A percentile compares a stretch with the other conserved stretches of the same genome.
These are phyloP conservation scores for Nibea coibor DNA, from an alignment of 2,113 vertebrate genomes.

Conservation along the genomic window DNA sequence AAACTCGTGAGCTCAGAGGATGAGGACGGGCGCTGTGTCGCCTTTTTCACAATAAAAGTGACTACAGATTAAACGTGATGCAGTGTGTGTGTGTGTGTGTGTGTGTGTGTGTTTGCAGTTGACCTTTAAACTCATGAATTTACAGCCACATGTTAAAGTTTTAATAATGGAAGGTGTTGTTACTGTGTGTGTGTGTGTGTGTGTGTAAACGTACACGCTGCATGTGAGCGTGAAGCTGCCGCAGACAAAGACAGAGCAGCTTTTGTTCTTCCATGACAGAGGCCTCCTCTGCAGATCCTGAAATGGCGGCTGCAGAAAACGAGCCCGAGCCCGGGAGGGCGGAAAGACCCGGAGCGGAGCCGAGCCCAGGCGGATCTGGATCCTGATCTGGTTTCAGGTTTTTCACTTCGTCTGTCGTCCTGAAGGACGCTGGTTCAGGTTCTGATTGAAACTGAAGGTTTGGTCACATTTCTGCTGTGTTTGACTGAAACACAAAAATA, in stretches of 20 bases:
- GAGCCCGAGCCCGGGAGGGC: conserved; percentile 5
- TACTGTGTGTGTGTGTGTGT: background rate
- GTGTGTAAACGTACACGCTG: background rate
- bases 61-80: background rate
- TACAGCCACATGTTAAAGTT: background rate
- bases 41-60: background rate
- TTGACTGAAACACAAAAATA: background rate
- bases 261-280: conserved; percentile 80
- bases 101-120: conserved; percentile 15
- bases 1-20: background rate
- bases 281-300: conserved; percentile 65
- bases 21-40: no score
- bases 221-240: conserved; percentile 36
- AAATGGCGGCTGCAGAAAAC: conserved; percentile 78
- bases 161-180: background rate
- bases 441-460: background rate
- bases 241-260: conserved; percentile 70
- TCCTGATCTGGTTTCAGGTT: conserved; percentile 31
- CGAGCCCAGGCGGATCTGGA: conserved; percentile 52
- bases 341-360: conserved; percentile 60
- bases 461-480: background rate
- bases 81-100: conserved; percentile 1
- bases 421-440: fast-evolving
- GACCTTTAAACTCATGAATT: conserved; percentile 51
- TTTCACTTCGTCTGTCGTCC: background rate